These are phyloP conservation scores for Oriolus oriolus DNA, from an alignment of 2,113 vertebrate genomes.

Conservation along the genomic window DNA sequence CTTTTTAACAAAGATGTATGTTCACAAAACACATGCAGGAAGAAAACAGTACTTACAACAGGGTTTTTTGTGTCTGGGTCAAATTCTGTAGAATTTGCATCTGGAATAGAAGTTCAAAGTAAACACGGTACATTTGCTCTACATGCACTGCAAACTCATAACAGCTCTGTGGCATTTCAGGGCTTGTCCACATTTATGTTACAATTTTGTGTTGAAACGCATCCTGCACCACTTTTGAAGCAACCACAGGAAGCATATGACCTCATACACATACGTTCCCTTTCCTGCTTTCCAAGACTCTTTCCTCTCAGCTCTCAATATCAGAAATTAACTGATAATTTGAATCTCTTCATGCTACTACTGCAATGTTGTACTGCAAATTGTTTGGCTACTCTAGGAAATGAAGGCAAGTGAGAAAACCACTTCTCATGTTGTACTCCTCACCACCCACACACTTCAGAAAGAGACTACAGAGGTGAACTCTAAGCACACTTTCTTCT, in stretches of 20 bases:
- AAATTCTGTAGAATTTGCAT: slow-evolving; percentile 81
- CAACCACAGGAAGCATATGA: neutral
- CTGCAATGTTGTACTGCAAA: too few relatives aligned
- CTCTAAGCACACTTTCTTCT: neutral
- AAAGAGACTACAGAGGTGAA: neutral
- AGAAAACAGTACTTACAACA: slow-evolving; percentile 69
- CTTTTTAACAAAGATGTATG: neutral
- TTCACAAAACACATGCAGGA: neutral
- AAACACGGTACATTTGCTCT: neutral
- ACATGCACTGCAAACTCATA: neutral
- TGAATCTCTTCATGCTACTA: neutral
- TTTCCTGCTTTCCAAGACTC: neutral
- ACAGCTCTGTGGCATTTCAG: neutral
- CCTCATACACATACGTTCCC: neutral
- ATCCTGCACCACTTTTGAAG: neutral
- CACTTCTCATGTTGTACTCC: neutral
- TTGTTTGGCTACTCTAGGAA: neutral
- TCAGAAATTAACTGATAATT: neutral
- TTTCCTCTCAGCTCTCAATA: neutral
- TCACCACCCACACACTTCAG: neutral
- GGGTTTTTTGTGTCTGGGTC: slow-evolving; percentile 68
- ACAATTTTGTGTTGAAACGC: neutral
- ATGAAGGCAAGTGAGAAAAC: neutral
- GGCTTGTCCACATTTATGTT: neutral
- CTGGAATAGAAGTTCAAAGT: slow-evolving; percentile 54